Conservation (phyloP, 1,140 invertebrate species). For the Orius laevigatus region DNA sequence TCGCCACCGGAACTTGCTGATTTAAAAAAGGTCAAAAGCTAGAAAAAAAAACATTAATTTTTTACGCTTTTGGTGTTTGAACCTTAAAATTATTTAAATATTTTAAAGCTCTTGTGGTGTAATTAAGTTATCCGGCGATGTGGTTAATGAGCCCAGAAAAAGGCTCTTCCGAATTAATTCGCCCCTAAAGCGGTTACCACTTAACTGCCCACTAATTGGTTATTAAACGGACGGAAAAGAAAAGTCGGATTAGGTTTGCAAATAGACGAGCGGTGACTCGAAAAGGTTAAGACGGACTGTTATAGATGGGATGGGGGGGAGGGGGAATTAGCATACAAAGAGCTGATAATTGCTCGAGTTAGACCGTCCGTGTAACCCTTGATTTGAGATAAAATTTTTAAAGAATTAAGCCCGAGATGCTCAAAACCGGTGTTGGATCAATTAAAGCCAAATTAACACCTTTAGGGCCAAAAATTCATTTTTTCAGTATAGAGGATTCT, state of each 20-base stretch:
- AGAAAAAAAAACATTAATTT: too few species aligned
- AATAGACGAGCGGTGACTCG: not conserved
- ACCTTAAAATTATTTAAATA: too few species aligned
- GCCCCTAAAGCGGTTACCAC: not conserved
- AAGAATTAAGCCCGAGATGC: too few species aligned
- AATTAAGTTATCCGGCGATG: constrained; percentile 5
- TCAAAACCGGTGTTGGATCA: too few species aligned
- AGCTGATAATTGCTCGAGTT: constrained; percentile 5
- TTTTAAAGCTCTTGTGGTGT: not conserved
- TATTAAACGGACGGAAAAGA: constrained; percentile 5
- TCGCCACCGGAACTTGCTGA: too few species aligned
- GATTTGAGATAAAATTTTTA: not conserved
- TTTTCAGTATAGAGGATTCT: too few species aligned
- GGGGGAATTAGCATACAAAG: constrained; percentile 8
- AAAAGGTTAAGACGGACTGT: too few species aligned
- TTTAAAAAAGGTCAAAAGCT: too few species aligned
- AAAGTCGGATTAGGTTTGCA: constrained; percentile 12
- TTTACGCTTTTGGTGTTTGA: too few species aligned
- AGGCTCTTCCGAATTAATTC: not conserved
- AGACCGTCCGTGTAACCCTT: constrained; percentile 10
- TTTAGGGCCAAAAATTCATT: too few species aligned
- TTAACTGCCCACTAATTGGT: constrained; percentile 11
- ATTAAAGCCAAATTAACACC: too few species aligned
- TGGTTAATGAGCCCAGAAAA: constrained; percentile 7
- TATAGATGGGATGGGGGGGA: not conserved